These are phyloP conservation scores for Pangasius macronema DNA, from an alignment of 2,797 vertebrate genomes.

Conservation along the genomic window DNA sequence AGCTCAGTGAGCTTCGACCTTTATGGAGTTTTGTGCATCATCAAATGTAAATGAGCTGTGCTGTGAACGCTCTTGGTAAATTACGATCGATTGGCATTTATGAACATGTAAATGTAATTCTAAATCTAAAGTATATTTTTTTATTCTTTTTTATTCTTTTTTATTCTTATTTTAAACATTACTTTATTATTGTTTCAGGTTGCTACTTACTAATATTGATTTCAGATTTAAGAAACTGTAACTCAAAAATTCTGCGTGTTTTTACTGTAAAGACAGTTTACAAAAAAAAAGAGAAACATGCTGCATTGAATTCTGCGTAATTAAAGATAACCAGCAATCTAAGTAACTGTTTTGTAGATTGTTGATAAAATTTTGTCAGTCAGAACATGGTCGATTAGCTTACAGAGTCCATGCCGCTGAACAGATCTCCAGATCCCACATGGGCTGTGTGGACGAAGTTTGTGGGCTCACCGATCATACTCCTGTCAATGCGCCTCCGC, in stretches of 20 bases:
- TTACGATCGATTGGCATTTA: background rate
- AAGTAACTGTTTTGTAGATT: background rate
- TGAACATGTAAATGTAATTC: background rate
- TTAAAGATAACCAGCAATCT: background rate
- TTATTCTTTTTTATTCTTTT: too few relatives aligned
- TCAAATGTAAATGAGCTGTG: background rate
- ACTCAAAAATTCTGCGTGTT: background rate
- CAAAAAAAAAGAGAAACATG: background rate
- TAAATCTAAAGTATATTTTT: background rate
- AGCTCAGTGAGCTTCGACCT: background rate
- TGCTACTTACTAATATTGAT: background rate
- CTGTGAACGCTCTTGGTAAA: background rate
- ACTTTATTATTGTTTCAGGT: background rate
- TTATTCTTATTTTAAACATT: background rate
- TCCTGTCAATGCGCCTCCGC: slow-evolving; percentile 82
- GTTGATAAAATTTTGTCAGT: background rate
- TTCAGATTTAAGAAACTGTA: background rate
- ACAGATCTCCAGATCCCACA: slow-evolving; percentile 84
- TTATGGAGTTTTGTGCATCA: background rate
- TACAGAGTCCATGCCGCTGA: slow-evolving; percentile 87
- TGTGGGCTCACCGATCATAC: slow-evolving; percentile 86
- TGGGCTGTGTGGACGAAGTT: slow-evolving; percentile 88
- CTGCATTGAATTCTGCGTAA: background rate
- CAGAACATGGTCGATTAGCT: slow-evolving; percentile 51
- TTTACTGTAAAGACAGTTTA: background rate